phyloP scores from a whole-genome alignment of 2,888 invertebrate genomes.

The Athalia circularis region DNA sequence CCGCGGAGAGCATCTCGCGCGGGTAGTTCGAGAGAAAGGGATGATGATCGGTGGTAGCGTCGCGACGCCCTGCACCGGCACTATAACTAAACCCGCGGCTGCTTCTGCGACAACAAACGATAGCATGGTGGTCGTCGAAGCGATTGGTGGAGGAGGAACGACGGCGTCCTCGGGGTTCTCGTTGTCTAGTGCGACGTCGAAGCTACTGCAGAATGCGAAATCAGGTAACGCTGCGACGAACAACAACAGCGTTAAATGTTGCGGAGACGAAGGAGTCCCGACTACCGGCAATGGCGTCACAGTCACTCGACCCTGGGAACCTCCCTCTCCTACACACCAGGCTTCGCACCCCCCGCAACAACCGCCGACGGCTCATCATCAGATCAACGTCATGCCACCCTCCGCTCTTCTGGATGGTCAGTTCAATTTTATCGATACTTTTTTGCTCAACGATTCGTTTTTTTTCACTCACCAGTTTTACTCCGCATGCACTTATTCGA shows the following conservation, averaged over 20 bases:
- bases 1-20: constrained; percentile 47
- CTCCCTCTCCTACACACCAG: constrained; percentile 64
- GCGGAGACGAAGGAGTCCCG: constrained; percentile 23
- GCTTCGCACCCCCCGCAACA: constrained; percentile 61
- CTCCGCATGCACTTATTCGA: no score
- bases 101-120: constrained; percentile 64
- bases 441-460: constrained; percentile 4
- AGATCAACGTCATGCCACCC: constrained; percentile 62
- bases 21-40: constrained; percentile 60
- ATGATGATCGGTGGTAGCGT: constrained; percentile 72
- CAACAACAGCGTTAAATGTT: constrained; percentile 36
- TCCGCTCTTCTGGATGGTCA: constrained; percentile 67
- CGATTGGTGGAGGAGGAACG: constrained; percentile 47
- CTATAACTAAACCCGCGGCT: constrained; percentile 67
- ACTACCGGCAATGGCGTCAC: constrained; percentile 53
- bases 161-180: constrained; percentile 19
- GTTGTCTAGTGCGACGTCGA: background rate
- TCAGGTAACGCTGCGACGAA: background rate
- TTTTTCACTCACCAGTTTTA: background rate
- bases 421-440: constrained; percentile 44
- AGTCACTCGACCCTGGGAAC: constrained; percentile 70
- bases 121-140: constrained; percentile 69
- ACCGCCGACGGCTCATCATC: constrained; percentile 58
- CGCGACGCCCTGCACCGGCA: constrained; percentile 66
- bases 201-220: background rate